These are phyloP conservation scores for Chaetorhynchus papuensis DNA, from an alignment of 2,113 vertebrate genomes.

Conservation along the genomic window DNA sequence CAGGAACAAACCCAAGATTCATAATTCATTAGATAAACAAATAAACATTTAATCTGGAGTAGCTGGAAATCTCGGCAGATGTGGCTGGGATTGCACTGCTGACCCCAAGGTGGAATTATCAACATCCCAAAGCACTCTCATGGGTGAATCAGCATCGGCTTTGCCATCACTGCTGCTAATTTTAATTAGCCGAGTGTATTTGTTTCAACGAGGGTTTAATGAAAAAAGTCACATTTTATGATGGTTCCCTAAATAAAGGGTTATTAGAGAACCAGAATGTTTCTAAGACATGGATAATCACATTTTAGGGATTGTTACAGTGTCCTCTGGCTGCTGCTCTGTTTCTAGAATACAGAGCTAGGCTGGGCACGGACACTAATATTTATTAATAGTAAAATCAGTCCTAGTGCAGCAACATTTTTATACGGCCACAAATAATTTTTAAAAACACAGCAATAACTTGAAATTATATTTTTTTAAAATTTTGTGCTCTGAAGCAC, in stretches of 20 bases:
- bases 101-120: neutral
- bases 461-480: neutral
- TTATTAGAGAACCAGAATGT: neutral
- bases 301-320: neutral
- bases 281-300: neutral
- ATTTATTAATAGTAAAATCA: neutral
- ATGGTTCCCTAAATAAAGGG: neutral
- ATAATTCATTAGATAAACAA: neutral
- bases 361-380: neutral
- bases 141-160: neutral
- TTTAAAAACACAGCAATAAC: neutral
- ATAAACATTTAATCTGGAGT: neutral
- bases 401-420: neutral
- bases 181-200: neutral
- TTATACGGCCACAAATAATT: neutral
- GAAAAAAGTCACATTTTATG: neutral
- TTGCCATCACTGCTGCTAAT: neutral
- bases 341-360: neutral
- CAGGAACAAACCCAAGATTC: neutral
- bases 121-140: neutral
- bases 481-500: neutral
- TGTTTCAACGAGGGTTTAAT: neutral
- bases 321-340: neutral
- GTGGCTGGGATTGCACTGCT: neutral
- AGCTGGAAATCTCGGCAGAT: neutral